Conservation (phyloP, 1,140 invertebrate species). For the Sweltsa coloradensis region DNA sequence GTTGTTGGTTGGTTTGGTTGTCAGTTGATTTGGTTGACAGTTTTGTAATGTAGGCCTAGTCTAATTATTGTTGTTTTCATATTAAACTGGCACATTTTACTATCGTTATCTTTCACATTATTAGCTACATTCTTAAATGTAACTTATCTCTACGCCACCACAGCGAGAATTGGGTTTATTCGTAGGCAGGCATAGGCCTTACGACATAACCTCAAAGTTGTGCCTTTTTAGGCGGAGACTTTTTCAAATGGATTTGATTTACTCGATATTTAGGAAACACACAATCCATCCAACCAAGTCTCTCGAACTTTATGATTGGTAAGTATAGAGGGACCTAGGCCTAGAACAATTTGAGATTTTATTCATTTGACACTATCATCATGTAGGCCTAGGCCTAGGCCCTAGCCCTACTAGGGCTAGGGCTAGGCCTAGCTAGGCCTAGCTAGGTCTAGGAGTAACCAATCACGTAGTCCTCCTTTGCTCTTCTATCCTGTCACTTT, state of each 20-base stretch:
- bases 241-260: conserved; percentile 8
- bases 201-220: no score
- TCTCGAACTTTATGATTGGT: conserved; percentile 10
- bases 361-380: background rate
- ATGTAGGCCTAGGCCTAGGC: background rate
- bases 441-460: no score
- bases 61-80: background rate
- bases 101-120: background rate
- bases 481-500: no score
- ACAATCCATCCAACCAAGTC: conserved; percentile 1
- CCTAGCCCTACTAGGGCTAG: no score
- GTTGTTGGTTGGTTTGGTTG: no score
- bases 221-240: background rate
- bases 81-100: background rate
- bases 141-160: no score
- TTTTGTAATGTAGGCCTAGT: no score
- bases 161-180: background rate
- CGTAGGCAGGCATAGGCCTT: no score
- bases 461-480: background rate
- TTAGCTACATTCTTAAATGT: background rate
- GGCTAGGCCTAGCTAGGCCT: no score
- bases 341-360: background rate
- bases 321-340: background rate
- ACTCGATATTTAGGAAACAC: conserved; percentile 6
- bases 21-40: no score